Evolutionary conservation across 1,140 invertebrate genomes (phyloP).

Genomic region (Papilio dardanus): DNA sequence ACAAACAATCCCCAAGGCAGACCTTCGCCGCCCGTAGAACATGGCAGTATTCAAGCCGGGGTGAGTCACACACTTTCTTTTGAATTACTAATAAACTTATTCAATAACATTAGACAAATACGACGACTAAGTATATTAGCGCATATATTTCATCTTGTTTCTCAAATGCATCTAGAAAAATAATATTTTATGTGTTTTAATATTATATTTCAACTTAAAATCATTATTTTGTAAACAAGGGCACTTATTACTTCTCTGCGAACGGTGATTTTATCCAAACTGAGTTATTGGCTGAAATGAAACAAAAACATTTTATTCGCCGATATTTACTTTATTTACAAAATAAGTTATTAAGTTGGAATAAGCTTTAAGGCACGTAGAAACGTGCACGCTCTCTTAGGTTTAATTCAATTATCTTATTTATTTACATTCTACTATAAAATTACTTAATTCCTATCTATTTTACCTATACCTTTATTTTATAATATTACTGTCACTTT

Average conservation of each 20-base stretch:
- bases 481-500: no score
- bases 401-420: no score
- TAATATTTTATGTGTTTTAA: background rate
- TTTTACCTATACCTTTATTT: no score
- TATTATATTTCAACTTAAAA: background rate
- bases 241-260: background rate
- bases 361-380: background rate
- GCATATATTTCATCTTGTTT: background rate
- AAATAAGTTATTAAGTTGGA: background rate
- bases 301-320: no score
- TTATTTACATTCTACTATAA: no score
- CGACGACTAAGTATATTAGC: background rate
- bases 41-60: constrained; percentile 43
- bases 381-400: no score
- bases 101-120: background rate
- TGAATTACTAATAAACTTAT: background rate
- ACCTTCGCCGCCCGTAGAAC: constrained; percentile 49
- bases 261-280: background rate
- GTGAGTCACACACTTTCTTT: background rate
- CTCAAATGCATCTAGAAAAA: background rate
- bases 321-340: background rate
- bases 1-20: constrained; percentile 48
- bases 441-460: no score
- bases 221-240: background rate
- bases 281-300: background rate